Conservation (phyloP, 2,113 vertebrate genomes). For the Motacilla alba region DNA sequence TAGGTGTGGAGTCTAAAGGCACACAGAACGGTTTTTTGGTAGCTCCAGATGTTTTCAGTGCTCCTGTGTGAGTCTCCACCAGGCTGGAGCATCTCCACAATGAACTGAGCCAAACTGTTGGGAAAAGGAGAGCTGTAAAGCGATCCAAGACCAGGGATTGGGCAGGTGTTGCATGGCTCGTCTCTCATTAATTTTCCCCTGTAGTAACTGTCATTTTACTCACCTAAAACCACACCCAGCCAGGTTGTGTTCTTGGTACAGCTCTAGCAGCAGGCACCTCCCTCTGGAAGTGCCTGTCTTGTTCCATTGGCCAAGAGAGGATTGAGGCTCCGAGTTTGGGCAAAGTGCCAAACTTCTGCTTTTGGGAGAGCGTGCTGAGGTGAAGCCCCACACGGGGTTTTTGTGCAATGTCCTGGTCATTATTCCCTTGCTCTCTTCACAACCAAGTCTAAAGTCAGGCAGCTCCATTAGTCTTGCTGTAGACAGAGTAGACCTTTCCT, state of each 20-base stretch:
- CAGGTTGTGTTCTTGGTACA: neutral
- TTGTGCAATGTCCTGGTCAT: neutral
- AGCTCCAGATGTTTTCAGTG: neutral
- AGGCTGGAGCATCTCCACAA: neutral
- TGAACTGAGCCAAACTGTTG: neutral
- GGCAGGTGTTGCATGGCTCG: neutral
- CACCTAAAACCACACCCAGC: neutral
- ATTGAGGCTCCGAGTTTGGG: neutral
- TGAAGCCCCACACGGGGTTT: neutral
- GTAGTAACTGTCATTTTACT: neutral
- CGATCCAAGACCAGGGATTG: neutral
- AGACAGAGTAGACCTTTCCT: neutral
- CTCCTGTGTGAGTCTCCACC: neutral
- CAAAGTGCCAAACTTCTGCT: neutral
- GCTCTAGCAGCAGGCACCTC: neutral
- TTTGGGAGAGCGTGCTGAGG: neutral
- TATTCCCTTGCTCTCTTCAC: neutral
- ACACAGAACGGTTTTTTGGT: neutral
- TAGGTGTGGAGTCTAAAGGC: neutral
- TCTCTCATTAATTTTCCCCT: neutral
- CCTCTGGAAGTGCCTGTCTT: neutral
- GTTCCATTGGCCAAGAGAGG: neutral
- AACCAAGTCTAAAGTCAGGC: neutral
- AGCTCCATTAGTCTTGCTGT: rapidly evolving
- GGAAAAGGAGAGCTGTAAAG: neutral